A percentile compares a stretch with the other conserved stretches of the same genome.
Evolutionary conservation across 2,888 invertebrate genomes (phyloP).

Genomic region (Oscheius sp.): DNA sequence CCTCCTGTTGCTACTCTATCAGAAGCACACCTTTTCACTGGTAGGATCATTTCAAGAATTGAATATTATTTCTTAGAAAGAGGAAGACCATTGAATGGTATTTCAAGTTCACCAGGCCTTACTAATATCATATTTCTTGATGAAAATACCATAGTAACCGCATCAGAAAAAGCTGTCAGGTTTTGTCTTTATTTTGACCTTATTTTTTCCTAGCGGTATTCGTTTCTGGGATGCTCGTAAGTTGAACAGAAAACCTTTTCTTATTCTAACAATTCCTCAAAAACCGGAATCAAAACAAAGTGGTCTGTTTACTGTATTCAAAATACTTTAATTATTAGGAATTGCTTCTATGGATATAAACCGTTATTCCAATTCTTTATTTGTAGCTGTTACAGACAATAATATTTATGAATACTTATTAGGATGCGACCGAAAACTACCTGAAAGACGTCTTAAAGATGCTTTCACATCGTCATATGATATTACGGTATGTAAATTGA

Average conservation of each 20-base stretch:
- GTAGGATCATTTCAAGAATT: not conserved
- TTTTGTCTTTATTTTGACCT: not conserved
- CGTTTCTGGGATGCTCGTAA: conserved; percentile 18
- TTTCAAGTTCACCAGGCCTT: conserved; percentile 3
- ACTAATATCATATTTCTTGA: conserved; percentile 19
- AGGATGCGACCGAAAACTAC: not conserved
- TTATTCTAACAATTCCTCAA: not conserved
- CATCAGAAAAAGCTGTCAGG: conserved; percentile 15
- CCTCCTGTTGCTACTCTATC: not conserved
- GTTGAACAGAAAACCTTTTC: not conserved
- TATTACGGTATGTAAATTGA: not conserved
- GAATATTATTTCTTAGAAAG: not conserved
- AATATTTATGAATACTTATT: conserved; percentile 15
- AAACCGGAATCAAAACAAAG: not conserved
- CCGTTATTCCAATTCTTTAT: conserved; percentile 7
- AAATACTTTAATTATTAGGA: not conserved
- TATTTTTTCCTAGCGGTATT: conserved; percentile 23
- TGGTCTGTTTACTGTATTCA: not conserved
- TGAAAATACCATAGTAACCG: not conserved
- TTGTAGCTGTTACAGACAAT: conserved; percentile 20
- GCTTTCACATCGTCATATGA: conserved; percentile 1
- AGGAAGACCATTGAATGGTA: not conserved
- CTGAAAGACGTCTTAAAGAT: not conserved
- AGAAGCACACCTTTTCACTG: conserved; percentile 7
- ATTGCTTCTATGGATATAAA: conserved; percentile 18